Base-by-base conservation (phyloP, 2,113 vertebrate species). In the Pseudorasbora parva region DNA sequence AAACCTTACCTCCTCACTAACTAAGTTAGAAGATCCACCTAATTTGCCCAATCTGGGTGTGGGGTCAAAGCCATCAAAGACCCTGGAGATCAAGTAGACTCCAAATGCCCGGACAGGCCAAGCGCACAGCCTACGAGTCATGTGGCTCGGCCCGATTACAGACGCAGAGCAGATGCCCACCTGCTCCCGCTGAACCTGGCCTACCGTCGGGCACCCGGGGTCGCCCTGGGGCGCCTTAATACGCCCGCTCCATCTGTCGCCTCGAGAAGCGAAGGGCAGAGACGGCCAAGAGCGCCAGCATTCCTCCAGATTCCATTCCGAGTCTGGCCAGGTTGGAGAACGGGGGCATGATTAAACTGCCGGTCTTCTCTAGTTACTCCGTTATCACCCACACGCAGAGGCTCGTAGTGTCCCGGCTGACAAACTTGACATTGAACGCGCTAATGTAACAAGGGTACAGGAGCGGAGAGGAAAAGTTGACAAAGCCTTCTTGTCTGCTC, bases 131-230 rank as follows among this genome's bases (percentile, higher is more conserved):
- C 83, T 93, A 92, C 91, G 91, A 88, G 90, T 89, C 85, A 88
- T 89, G 91, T 89, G 78, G 87, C 86, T 89, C 91, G 87, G 88
- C 92, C 89, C 89, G 91, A 94, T 94, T 93, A 93, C 92, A 92
- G 92, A 92, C 93, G 92, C 56, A 85, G 92, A 94, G 92, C 94
- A 94, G 93, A 94, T 95, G 93, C 94, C 93, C 94, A 93, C 94
- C 92, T 94, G 93, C 92, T 94, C 93, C 90, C 87, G 86, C 91
- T 92, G 91, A 93, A 93, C 93, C 90, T 91, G 90, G 91, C 92
- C 88, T 91, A 93, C 91, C 89, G 89, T 45, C 37, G 88, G 91
- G 92, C 90, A 89, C 88, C 90, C 88, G 64, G 91, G 92, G 91
- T 92, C 92, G 90, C 93, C 89, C 92, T 91, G 92, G 93, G 93